Conservation (phyloP, 2,113 vertebrate genomes). For the Aspidoscelis tigris region DNA sequence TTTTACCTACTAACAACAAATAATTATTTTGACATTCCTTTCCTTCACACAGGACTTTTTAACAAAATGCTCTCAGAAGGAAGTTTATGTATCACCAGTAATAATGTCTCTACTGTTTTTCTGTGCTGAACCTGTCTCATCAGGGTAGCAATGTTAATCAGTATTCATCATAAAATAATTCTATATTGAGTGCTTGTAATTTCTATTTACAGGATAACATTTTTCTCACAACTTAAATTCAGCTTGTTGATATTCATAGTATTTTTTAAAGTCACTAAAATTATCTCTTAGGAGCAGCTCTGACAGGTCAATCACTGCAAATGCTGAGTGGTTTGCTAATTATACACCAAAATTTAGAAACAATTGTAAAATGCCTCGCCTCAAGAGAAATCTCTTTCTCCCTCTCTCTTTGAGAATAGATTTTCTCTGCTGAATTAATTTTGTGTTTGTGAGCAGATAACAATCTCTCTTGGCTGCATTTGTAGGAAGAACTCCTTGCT, state of each 20-base stretch:
- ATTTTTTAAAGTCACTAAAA: slow-evolving; percentile 75
- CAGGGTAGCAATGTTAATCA: slow-evolving; percentile 60
- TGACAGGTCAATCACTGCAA: slow-evolving; percentile 81
- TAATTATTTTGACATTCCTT: slow-evolving; percentile 34
- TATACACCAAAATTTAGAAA: slow-evolving; percentile 81
- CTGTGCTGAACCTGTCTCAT: slow-evolving; percentile 55
- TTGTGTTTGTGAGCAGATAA: slow-evolving; percentile 76
- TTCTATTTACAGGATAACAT: slow-evolving; percentile 71
- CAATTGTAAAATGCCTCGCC: slow-evolving; percentile 80
- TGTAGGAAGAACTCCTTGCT: slow-evolving; percentile 75
- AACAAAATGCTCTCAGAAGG: slow-evolving; percentile 41
- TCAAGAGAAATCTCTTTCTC: slow-evolving; percentile 79
- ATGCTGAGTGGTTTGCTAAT: slow-evolving; percentile 84
- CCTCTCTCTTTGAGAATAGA: slow-evolving; percentile 70
- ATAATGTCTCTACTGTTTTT: slow-evolving; percentile 6
- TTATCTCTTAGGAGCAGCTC: slow-evolving; percentile 80
- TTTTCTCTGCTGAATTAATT: slow-evolving; percentile 77
- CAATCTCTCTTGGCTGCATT: slow-evolving; percentile 70
- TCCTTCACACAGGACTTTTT: slow-evolving; percentile 47
- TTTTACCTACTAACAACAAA: slow-evolving; percentile 29
- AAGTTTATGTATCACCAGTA: slow-evolving; percentile 14
- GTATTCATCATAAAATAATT: slow-evolving; percentile 55
- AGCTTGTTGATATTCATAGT: slow-evolving; percentile 69
- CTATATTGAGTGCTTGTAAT: slow-evolving; percentile 58
- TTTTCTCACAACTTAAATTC: slow-evolving; percentile 71